Base-by-base conservation (phyloP, 2,888 invertebrate genomes). In the Luffia ferchaultella region DNA sequence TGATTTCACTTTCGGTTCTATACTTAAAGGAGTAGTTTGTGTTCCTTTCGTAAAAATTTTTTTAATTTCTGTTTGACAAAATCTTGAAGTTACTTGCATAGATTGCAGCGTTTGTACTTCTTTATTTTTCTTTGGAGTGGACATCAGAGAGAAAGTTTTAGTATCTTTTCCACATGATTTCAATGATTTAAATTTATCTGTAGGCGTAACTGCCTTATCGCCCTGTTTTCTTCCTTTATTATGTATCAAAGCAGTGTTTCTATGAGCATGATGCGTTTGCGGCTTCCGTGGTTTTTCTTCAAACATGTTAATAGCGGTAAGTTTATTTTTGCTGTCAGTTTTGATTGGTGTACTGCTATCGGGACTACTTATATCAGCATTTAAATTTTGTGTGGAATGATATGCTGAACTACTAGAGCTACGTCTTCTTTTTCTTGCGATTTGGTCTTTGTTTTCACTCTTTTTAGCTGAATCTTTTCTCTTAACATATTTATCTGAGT, bases 261-360 rank as follows among this genome's bases (percentile, higher is more conserved):
- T 73, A 55, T 67, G 72, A 46, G 76, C 57, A 46, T 72, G 73
- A 56, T 75, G 73, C 41, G 63, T 55, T 59, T 1, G 54, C 30
- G 60, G 16, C 44, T 78, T 80, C 57, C 70, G 70, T 50, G 73
- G 66, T 50, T 70, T 68, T 47, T 73, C 71, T 40, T 58, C 58
- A 65, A 83, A 83, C 68, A 83, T 76, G 57, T 83, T 73, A 61
- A 83, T 71, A 47, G 70, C 61, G 57, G 75, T 76, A 45, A 80
- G 66, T 58, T 73, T 76, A 53, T 43, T 62, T 62, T 74, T 78
- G 50, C 58, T 16, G 45, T 80, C 80, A 51, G 55, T 44, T 63
- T 76, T 43, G n/a, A n/a, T 7, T 66, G 64, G 57, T 53, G n/a
- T 61, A 57, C 30, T 55, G 50, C 42, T 57, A 54, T 45, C 56